These are phyloP conservation scores for Montipora foliosa DNA, from an alignment of 64 coral and sea anemone genomes.

Conservation along the genomic window DNA sequence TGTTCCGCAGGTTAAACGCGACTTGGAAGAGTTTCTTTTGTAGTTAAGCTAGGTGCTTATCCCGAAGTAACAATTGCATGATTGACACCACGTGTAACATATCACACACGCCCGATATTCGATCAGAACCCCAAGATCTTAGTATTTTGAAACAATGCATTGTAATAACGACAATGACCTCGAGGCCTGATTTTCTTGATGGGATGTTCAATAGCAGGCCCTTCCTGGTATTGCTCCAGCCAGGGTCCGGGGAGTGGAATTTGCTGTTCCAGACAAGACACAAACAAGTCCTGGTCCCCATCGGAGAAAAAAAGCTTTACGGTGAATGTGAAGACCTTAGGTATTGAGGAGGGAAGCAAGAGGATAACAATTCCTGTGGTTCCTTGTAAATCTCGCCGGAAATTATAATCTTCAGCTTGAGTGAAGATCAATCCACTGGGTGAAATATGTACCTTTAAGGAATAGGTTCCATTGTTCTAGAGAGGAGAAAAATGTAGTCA, in stretches of 20 bases:
- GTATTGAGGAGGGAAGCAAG: background rate
- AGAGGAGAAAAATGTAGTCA: background rate
- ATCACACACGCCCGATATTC: too few relatives aligned
- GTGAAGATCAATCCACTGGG: background rate
- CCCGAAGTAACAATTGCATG: too few relatives aligned
- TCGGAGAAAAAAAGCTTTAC: background rate
- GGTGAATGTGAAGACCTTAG: background rate
- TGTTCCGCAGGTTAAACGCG: too few relatives aligned
- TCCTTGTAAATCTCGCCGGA: background rate
- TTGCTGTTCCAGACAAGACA: background rate
- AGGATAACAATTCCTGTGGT: background rate
- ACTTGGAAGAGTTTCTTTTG: too few relatives aligned
- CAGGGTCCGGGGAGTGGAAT: background rate
- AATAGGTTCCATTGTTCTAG: slow-evolving; percentile 3
- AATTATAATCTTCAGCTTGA: background rate
- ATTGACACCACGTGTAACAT: too few relatives aligned
- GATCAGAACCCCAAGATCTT: too few relatives aligned
- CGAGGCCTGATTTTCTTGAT: slow-evolving; percentile 4
- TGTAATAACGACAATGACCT: background rate
- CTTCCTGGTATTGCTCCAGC: slow-evolving; percentile 7
- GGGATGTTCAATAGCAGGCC: slow-evolving; percentile 34
- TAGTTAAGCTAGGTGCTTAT: too few relatives aligned
- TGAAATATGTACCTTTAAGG: background rate
- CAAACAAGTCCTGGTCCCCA: background rate
- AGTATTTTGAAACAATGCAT: too few relatives aligned